Percentiles rank a stretch among this genome's conserved stretches.
Evolutionary conservation across 2,113 vertebrate species (phyloP).

Genomic region (Psophia crepitans): DNA sequence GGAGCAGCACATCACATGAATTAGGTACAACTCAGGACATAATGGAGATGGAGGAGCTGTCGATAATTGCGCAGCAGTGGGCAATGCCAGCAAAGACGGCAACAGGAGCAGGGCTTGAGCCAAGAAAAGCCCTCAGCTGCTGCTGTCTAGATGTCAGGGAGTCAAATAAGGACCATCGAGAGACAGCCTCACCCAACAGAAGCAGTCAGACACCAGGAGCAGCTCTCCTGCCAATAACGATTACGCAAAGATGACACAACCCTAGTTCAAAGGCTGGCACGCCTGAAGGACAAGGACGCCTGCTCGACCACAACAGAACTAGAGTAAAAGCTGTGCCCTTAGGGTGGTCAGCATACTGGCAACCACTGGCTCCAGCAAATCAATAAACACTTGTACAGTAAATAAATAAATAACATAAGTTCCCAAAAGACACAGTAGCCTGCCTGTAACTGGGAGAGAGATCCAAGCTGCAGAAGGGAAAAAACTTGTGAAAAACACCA

Average conservation of each 20-base stretch:
- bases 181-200: not conserved
- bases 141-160: not conserved
- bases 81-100: not conserved
- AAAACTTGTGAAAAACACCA: not conserved
- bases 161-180: not conserved
- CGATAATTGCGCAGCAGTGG: not conserved
- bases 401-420: not conserved
- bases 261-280: not conserved
- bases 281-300: not conserved
- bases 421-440: not conserved
- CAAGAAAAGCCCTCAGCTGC: not conserved
- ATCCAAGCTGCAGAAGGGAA: not conserved
- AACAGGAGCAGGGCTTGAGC: not conserved
- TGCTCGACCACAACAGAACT: not conserved
- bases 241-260: not conserved
- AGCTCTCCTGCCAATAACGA: not conserved
- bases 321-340: not conserved
- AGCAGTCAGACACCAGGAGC: not conserved
- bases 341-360: not conserved
- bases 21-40: not conserved
- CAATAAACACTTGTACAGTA: not conserved
- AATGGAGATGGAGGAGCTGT: not conserved
- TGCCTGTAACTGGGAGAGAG: not conserved
- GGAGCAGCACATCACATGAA: rapidly evolving
- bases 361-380: not conserved